phyloP scores from a whole-genome alignment of 2,797 vertebrate species.

The Melopsittacus undulatus region DNA sequence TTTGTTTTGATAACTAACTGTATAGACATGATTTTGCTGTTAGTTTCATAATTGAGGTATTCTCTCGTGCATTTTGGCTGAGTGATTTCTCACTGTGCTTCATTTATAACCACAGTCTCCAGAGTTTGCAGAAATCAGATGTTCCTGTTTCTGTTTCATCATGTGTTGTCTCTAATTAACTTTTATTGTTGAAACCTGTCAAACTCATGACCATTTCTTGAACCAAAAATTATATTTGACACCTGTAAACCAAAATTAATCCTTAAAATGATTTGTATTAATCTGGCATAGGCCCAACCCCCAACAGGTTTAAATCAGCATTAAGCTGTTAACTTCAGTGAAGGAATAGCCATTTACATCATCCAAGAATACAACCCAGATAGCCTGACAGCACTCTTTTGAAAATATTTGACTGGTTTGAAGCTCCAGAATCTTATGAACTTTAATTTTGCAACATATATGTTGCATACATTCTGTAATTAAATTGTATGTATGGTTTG shows the following conservation, averaged over 20 bases:
- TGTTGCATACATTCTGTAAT: not conserved
- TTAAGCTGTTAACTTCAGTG: not conserved
- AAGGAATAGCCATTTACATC: not conserved
- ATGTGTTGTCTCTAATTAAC: conserved; percentile 37
- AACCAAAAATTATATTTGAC: conserved; percentile 20
- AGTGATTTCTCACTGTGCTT: conserved; percentile 27
- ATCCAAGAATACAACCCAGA: not conserved
- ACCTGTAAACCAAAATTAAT: conserved; percentile 17
- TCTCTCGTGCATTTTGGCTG: conserved; percentile 25
- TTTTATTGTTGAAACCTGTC: conserved; percentile 41
- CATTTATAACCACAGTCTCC: conserved; percentile 16
- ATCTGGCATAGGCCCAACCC: not conserved
- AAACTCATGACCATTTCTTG: conserved; percentile 6
- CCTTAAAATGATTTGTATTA: conserved; percentile 25
- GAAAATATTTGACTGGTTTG: not conserved
- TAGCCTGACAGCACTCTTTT: not conserved
- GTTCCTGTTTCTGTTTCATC: conserved; percentile 25
- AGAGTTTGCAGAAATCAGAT: conserved; percentile 46
- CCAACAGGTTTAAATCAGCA: not conserved
- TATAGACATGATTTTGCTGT: not conserved
- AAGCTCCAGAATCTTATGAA: not conserved
- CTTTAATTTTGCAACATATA: not conserved
- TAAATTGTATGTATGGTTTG: not conserved
- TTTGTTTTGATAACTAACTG: conserved; percentile 6
- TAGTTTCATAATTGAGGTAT: conserved; percentile 41